Base-by-base conservation (phyloP, 2,113 vertebrate genomes). In the Motacilla alba region DNA sequence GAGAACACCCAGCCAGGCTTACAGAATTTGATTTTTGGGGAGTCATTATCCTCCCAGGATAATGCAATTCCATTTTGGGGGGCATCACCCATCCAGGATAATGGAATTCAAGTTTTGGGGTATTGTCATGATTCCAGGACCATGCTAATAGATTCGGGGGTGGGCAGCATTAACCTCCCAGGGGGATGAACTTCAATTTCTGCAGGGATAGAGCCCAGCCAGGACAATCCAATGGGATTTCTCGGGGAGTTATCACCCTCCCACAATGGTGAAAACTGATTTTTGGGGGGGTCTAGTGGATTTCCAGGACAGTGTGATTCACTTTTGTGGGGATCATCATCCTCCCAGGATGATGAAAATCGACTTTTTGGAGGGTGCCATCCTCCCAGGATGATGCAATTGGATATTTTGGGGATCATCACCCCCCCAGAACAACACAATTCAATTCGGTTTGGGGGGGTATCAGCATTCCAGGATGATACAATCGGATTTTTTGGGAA, bases 191-290 rank as follows among this genome's bases (percentile, higher is more conserved):
- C 11, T 22, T 64, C 3, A 27, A 37, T 47, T 68, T 84, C 49
- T 55, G 39, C 10, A 14, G 47, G 10, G 13, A 14, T 47, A 6
- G 17, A 68, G 7, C 37, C 43, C 60, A 43, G 13, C 23, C 62
- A 85, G 37, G 16, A 43, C 50, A 50, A 13, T 16, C 27, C 35
- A 49, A 2, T 16, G 30, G 15, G 11, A 37, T 39, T 56, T 55
- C 19, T 5, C 0, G 6, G 3, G 16, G 10, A 2, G 5, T 1
- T 13, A 41, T 33, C 26, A 2, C 4, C 16, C 13, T 52, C 16
- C 26, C 50, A 41, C 0, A 0, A 18, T 2, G 2, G 28, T 31
- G 14, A 33, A 47, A n/a, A 24, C 18, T 15, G 7, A 53, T 53
- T 77, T 56, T 22, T 2, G 15, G 4, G 30, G 24, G 6, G 9